Base-by-base conservation (phyloP, 2,797 vertebrate genomes). In the Anableps anableps region DNA sequence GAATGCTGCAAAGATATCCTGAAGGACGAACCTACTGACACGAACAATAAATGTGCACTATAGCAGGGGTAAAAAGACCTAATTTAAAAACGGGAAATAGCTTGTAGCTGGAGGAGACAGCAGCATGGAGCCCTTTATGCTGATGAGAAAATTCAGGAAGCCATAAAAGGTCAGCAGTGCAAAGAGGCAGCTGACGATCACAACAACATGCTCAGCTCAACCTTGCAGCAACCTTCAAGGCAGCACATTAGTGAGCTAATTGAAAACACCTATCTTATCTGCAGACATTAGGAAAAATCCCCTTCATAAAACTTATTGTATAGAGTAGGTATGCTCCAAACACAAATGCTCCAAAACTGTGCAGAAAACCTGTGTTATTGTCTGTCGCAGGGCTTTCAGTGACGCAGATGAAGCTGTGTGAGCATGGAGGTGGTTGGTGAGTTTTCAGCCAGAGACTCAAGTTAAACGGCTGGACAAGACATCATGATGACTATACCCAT, bases 191-290 rank as follows among this genome's bases (percentile, higher is more conserved):
- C 77, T 79, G 55, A 88, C 51, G 34, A 66, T 47, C 74, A 75
- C 73, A 1, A 75, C 73, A 1, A 55, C 81, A 75, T 34, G 7
- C 21, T 79, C 84, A 75, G 85, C 72, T 88, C 86, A 85, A 90
- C 88, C 88, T 88, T 87, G 89, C 78, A 36, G 48, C 70, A 75
- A 43, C 88, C 89, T 83, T 84, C 73, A 77, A 78, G 31, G 58
- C 55, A 72, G 14, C 48, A 74, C 53, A 77, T 84, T 64, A 80
- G 85, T 14, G 41, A 85, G 72, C 77, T 84, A 75, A 83, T 85
- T 86, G 55, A 48, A 72, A 71, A 75, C 53, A 51, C 68, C 19
- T 4, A 23, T 73, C 66, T 58, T 79, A 82, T 71, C 73, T 81
- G 74, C 77, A 73, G 50, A 76, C 62, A 71, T 51, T 8, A 66